These are phyloP conservation scores for Eudorcas thomsonii DNA, from an alignment of 2,113 vertebrate genomes.

Conservation along the genomic window DNA sequence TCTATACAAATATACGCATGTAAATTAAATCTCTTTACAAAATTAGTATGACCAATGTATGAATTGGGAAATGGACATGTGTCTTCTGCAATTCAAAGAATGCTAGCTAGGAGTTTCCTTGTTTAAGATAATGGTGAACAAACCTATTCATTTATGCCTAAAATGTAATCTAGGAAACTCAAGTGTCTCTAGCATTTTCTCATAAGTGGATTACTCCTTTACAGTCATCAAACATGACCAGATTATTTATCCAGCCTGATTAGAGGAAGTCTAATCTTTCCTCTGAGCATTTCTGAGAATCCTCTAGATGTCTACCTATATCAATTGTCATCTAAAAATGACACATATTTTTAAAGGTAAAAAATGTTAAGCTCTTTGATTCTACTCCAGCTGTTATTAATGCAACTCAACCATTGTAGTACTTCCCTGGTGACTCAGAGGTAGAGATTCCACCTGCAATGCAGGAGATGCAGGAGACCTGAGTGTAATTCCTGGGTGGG, in stretches of 20 bases:
- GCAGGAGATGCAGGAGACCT: neutral
- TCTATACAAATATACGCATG: neutral
- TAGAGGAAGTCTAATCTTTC: neutral
- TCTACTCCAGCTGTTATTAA: neutral
- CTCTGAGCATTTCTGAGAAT: neutral
- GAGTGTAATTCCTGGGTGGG: neutral
- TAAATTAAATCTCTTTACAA: neutral
- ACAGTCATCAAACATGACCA: neutral
- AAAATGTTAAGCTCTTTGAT: neutral
- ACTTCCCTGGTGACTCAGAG: neutral
- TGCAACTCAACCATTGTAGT: neutral
- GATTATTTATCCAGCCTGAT: neutral
- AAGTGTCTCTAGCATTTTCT: neutral
- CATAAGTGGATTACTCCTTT: neutral
- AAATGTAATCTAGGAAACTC: neutral
- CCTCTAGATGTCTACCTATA: neutral
- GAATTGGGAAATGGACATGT: neutral
- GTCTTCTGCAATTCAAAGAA: neutral
- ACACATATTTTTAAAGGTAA: neutral
- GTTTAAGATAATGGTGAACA: neutral
- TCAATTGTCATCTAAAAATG: neutral
- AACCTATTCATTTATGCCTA: neutral
- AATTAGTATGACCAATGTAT: neutral
- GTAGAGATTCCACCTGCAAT: neutral
- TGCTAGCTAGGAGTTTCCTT: neutral